Percentiles rank a stretch among this genome's conserved stretches.
Evolutionary conservation across 2,797 vertebrate genomes (phyloP).

Genomic region (Acipenser transmontanus): DNA sequence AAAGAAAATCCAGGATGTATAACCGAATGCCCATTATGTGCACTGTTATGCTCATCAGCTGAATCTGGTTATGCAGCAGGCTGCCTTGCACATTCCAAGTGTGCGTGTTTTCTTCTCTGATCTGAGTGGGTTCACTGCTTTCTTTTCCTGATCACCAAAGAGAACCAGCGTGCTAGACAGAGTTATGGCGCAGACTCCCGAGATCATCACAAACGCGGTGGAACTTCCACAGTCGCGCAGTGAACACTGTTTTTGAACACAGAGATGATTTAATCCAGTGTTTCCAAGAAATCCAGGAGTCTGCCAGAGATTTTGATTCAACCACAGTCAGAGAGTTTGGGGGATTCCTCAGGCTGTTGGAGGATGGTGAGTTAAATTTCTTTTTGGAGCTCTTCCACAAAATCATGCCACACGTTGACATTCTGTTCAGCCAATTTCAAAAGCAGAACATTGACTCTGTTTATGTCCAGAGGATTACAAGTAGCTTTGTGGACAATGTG

Average conservation of each 20-base stretch:
- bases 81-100: constrained; percentile 11
- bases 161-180: constrained; percentile 15
- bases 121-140: constrained; percentile 14
- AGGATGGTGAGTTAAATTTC: constrained; percentile 17
- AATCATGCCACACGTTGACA: constrained; percentile 22
- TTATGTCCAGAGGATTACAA: too few species aligned
- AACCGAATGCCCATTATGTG: constrained; percentile 9
- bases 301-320: constrained; percentile 15
- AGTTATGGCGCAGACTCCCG: constrained; percentile 12
- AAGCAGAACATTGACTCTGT: too few species aligned
- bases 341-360: constrained; percentile 16
- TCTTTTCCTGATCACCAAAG: constrained; percentile 18
- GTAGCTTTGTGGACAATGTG: too few species aligned
- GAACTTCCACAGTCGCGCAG: constrained; percentile 17
- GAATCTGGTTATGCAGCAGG: constrained; percentile 24
- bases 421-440: too few species aligned
- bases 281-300: constrained; percentile 25
- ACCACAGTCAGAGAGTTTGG: constrained; percentile 25
- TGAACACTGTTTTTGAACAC: constrained; percentile 16
- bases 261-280: constrained; percentile 19
- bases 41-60: constrained; percentile 23
- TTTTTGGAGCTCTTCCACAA: constrained; percentile 19
- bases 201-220: constrained; percentile 8
- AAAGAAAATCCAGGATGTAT: neutral
- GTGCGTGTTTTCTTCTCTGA: constrained; percentile 11